Evolutionary conservation across 2,888 invertebrate species (phyloP), one percentile per base, ranked within the genome.

Genomic region (Diaperis boleti): DNA sequence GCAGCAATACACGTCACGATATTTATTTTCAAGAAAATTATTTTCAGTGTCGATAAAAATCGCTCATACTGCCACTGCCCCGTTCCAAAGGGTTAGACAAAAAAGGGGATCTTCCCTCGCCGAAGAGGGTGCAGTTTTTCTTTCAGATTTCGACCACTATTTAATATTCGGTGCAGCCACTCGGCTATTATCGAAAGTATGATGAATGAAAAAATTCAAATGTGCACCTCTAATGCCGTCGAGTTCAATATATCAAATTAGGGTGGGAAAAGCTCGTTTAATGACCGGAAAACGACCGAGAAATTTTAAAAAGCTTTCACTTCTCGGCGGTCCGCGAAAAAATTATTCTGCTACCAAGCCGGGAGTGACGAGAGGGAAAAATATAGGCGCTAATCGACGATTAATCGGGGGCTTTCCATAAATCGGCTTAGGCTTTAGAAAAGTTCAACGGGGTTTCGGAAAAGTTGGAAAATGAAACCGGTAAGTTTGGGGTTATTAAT

Each of bases 181-280:
- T 61, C 62, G 55, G 68, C 71, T 70, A 70, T 74, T 75, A 74
- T 72, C 71, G 74, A 64, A 74, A 74, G 70, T 70, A 74, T 71
- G 74, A 75, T 74, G 69, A 73, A 75, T 76, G 73, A 74, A 76
- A 76, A 75, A 75, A 70, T 65, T 61, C 47, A 42, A 56, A 49
- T 55, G 33, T 50, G 44, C 59, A 35, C 52, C 41, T n/a, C n/a
- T 59, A 59, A 56, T 44, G 29, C 56, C 50, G 20, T 31, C 59
- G 64, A 62, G 64, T 67, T 62, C 67, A 65, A 72, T 71, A 72
- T 72, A 65, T 64, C 62, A 66, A 64, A 66, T 65, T 65, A 65
- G 49, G 39, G 54, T n/a, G 29, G 33, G 44, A 41, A 26, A 55
- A 47, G 47, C 35, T n/a, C 33, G 44, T 17, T 50, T 60, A 60